Base-by-base conservation (phyloP, 1,140 invertebrate species). In the Caenorhabditis briggsae region DNA sequence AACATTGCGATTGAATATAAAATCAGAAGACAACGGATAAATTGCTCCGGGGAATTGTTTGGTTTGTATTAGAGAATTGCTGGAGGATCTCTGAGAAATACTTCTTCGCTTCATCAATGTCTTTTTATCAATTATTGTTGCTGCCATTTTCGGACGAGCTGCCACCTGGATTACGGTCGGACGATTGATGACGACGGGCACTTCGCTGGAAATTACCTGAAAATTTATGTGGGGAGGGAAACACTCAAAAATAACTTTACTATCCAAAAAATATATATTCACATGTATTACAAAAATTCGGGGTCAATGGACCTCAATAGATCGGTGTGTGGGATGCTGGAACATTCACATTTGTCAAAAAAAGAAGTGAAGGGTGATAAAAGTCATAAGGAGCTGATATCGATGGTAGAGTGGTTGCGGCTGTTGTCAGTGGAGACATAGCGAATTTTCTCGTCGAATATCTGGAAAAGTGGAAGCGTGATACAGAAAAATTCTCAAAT, bases 361-460 rank as follows among this genome's bases (percentile, higher is more conserved):
- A 41, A 14, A 16, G 9, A 41, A 64, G 25, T 65, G 58, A 59
- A 59, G 20, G 58, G 8, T 14, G 11, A 23, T n/a, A 9, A 7
- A 8, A 11, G 33, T 78, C 20, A 78, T 50, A 78, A 78, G 9
- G 70, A 78, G 46, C 70, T 78, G 46, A 78, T 78, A 46, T 78
- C 70, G 6, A 78, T 46, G 6, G 70, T n/a, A 0, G 70, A 78
- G 41, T 78, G 70, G 23, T 78, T 78, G 11, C 70, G 46, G 46
- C 70, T 78, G 18, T 46, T 53, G n/a, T 78, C 46, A 1, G 70
- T 23, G 1, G 70, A 78, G n/a, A 78, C 70, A n/a, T 78, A 78
- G 46, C 70, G 70, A 14, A 85, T 55, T 82, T 85, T 85, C n/a
- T 88, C 64, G 64, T 88, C 64, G 70, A 86, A 88, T 46, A 88